A percentile compares a stretch with the other conserved stretches of the same genome.
Evolutionary conservation across 2,797 vertebrate genomes (phyloP).

Genomic region (Sternarchorhynchus goeldii): DNA sequence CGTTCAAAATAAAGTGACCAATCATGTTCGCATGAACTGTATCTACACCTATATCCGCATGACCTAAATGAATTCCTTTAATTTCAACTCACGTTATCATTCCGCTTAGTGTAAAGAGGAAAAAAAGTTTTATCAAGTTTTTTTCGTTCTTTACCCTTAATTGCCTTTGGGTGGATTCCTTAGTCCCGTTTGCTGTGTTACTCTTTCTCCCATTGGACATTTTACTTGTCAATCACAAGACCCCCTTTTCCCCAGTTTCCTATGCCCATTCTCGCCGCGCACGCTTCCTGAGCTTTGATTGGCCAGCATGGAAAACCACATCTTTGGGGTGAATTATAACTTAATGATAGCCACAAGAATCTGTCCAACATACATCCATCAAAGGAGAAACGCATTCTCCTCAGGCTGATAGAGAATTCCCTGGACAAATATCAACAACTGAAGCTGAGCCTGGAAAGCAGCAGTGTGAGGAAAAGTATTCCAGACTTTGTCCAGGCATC

Average conservation of each 20-base stretch:
- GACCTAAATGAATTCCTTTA: neutral
- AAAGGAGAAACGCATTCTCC: slow-evolving; percentile 25
- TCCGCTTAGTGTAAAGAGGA: neutral
- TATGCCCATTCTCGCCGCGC: slow-evolving; percentile 41
- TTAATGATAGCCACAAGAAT: slow-evolving; percentile 28
- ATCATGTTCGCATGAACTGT: slow-evolving; percentile 2
- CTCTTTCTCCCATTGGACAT: slow-evolving; percentile 67
- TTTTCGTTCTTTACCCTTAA: slow-evolving; percentile 85
- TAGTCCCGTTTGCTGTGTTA: slow-evolving; percentile 66
- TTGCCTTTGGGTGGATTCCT: slow-evolving; percentile 79
- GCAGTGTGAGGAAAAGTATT: slow-evolving; percentile 22
- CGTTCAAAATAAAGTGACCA: slow-evolving; percentile 16
- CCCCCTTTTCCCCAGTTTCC: slow-evolving; percentile 52
- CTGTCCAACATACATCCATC: slow-evolving; percentile 32
- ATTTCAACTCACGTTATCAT: neutral
- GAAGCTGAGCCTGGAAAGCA: slow-evolving; percentile 22
- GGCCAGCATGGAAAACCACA: slow-evolving; percentile 36
- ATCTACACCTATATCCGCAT: slow-evolving; percentile 11
- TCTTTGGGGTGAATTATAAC: slow-evolving; percentile 30
- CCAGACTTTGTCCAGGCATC: slow-evolving; percentile 13
- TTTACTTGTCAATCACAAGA: slow-evolving; percentile 68
- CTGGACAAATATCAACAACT: slow-evolving; percentile 23
- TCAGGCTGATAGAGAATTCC: slow-evolving; percentile 33
- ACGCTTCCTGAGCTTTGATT: slow-evolving; percentile 43
- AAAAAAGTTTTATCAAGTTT: slow-evolving; percentile 83